These are phyloP conservation scores for Amia ocellicauda DNA, from an alignment of 2,113 vertebrate species.

Conservation along the genomic window DNA sequence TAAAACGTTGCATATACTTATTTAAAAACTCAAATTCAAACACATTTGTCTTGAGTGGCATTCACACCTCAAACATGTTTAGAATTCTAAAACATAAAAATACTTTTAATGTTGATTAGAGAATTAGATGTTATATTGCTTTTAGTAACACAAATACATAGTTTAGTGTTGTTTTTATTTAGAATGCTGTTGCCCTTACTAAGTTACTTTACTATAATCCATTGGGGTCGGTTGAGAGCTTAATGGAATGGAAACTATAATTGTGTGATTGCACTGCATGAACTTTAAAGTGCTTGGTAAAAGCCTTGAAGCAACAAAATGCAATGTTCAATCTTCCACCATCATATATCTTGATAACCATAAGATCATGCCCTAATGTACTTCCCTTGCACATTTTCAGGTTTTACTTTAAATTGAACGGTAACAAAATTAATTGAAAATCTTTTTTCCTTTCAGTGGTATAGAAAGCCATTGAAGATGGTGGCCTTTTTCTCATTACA, in stretches of 20 bases:
- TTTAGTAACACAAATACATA: background rate
- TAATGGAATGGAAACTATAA: constrained; percentile 30
- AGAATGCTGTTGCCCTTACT: background rate
- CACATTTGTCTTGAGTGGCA: too few species aligned
- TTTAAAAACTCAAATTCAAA: too few species aligned
- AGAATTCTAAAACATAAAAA: too few species aligned
- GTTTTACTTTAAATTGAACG: constrained; percentile 2
- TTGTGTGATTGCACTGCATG: constrained; percentile 13
- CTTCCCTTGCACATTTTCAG: constrained; percentile 1
- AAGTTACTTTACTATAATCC: background rate
- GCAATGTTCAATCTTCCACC: background rate
- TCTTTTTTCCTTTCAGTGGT: background rate
- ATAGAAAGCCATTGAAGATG: background rate
- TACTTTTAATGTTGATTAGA: background rate
- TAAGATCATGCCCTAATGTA: background rate
- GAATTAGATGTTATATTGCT: constrained; percentile 16
- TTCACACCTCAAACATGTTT: too few species aligned
- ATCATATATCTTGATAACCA: constrained; percentile 9
- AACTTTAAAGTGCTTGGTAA: constrained; percentile 17
- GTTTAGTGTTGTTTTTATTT: constrained; percentile 18
- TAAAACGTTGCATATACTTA: too few species aligned
- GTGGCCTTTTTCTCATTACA: background rate
- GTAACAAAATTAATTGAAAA: constrained; percentile 16
- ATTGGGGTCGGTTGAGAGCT: constrained; percentile 4
- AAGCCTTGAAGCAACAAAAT: constrained; percentile 11